Percentiles rank a stretch among this genome's conserved stretches.
Conservation (phyloP, 2,888 invertebrate species). For the Cataglyphis cursor region DNA sequence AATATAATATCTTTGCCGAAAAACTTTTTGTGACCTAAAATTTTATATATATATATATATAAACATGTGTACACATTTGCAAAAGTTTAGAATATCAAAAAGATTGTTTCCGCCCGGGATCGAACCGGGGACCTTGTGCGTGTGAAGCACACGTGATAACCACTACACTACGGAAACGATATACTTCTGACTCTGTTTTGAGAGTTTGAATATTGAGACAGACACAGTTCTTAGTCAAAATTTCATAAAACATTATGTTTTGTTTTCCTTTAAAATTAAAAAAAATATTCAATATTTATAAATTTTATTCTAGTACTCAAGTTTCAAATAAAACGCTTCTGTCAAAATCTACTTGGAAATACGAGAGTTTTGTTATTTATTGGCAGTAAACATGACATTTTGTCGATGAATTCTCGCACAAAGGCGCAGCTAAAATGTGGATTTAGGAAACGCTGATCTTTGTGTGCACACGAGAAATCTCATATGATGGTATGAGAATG, state of each 20-base stretch:
- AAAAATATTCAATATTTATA: not conserved
- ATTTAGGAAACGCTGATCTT: slow-evolving; percentile 70
- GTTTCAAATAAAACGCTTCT: not conserved
- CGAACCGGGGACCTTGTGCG: slow-evolving; percentile 94
- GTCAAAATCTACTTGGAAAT: not conserved
- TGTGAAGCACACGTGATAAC: slow-evolving; percentile 94
- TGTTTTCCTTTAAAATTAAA: not conserved
- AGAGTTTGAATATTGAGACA: not conserved
- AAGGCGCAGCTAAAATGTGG: slow-evolving; percentile 5
- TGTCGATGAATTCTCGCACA: not conserved
- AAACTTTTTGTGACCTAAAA: slow-evolving; percentile 85
- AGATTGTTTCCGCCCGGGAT: slow-evolving; percentile 93
- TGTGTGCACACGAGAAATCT: slow-evolving; percentile 77
- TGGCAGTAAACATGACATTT: not conserved
- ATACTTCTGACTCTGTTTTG: not conserved
- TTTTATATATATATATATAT: slow-evolving; percentile 3
- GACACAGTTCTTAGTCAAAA: not conserved
- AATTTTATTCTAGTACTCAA: not conserved
- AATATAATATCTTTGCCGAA: slow-evolving; percentile 94
- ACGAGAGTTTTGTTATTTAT: not conserved
- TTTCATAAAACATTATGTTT: not conserved
- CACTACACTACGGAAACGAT: slow-evolving; percentile 92
- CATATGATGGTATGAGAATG: slow-evolving; percentile 72
- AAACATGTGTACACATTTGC: not conserved
- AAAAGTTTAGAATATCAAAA: not conserved